Evolutionary conservation across 2,888 invertebrate species (phyloP), one percentile per base, ranked within the genome.

Genomic region (Drosophila gaucha): DNA sequence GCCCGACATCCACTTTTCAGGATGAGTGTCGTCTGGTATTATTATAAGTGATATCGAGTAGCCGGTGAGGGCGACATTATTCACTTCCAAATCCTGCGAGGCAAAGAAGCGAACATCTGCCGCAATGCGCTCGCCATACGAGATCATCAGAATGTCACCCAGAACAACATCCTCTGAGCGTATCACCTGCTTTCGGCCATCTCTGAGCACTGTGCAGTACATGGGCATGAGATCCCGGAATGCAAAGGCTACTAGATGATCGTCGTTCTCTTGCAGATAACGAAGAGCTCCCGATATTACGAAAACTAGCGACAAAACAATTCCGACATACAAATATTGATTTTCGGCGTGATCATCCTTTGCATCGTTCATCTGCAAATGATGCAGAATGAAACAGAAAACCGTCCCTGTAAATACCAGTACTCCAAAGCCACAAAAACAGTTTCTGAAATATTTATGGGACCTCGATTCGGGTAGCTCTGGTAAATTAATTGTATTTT

Each of bases 201-300:
- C 67, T 2, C 83, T 26, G 0, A 79, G 5, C 0, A 86, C 88
- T 1, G 83, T 87, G 10, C 88, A 87, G 16, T 69, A 76, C 63
- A 54, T 63, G 16, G 83, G 79, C 63, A 66, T 63, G 0, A 87
- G 9, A 0, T 59, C 43, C 1, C 35, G 22, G 6, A 85, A 82
- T 0, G 79, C 60, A 5, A 4, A 0, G 0, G 30, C 28, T 5
- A 87, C 57, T 1, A 9, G 36, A 6, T 35, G 54, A 4, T 67
- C 65, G 12, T 82, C 38, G 6, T 66, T 67, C 16, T 22, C 55
- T 22, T 76, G 71, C 6, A 76, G 3, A 10, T 58, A 39, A 1
- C 60, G 43, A 3, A 76, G 3, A 0, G 10, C 22, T 0, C 75
- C 82, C 0, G 57, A 39, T 3, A 46, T 0, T 0, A 84, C 5